A percentile compares a stretch with the other conserved stretches of the same genome.
phyloP scores from a whole-genome alignment of 2,888 invertebrate species.

The Chrysina gloriosa region DNA sequence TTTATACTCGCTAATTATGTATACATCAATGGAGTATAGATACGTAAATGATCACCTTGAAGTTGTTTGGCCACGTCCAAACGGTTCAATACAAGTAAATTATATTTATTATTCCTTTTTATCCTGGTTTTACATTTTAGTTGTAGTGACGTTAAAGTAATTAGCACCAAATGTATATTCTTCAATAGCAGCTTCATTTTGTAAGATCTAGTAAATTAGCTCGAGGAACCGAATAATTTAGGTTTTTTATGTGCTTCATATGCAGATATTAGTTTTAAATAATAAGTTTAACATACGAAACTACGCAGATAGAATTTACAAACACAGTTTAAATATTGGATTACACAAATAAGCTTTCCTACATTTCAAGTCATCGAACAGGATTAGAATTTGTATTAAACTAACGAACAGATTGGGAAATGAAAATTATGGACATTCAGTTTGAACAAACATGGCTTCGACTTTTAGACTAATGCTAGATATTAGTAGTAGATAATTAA shows the following conservation, averaged over 20 bases:
- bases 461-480: too few relatives aligned
- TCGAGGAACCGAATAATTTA: background rate
- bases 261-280: too few relatives aligned
- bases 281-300: too few relatives aligned
- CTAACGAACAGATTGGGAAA: too few relatives aligned
- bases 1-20: slow-evolving; percentile 27
- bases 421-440: too few relatives aligned
- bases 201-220: slow-evolving; percentile 1
- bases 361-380: too few relatives aligned
- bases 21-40: slow-evolving; percentile 2
- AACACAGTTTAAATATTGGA: too few relatives aligned
- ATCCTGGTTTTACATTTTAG: background rate
- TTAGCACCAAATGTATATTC: slow-evolving; percentile 13
- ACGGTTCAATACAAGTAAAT: slow-evolving; percentile 13
- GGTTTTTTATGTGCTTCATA: background rate
- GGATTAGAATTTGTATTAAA: too few relatives aligned
- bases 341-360: too few relatives aligned
- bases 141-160: slow-evolving; percentile 22
- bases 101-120: background rate
- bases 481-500: too few relatives aligned
- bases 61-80: slow-evolving; percentile 25
- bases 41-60: slow-evolving; percentile 25
- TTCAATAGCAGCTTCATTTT: background rate
- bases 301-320: too few relatives aligned
- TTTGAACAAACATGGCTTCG: too few relatives aligned